A percentile compares a stretch with the other conserved stretches of the same genome.
Conservation (phyloP, 2,888 invertebrate species). For the Cerastoderma edule region DNA sequence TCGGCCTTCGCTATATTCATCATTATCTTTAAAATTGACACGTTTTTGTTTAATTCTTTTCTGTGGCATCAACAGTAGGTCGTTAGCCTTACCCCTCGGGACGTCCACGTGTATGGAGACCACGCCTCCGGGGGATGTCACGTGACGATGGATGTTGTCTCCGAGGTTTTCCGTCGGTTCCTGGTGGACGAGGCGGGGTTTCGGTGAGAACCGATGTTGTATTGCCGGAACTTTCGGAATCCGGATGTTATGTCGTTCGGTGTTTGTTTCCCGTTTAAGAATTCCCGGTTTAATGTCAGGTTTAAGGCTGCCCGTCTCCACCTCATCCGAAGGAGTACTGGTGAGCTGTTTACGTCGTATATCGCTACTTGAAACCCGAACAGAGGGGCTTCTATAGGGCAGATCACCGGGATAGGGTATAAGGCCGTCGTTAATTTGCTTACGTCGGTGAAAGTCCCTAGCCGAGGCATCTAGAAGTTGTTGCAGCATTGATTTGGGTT, state of each 20-base stretch:
- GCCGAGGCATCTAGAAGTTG: constrained; percentile 47
- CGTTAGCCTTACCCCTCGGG: constrained; percentile 34
- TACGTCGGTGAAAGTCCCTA: constrained; percentile 36
- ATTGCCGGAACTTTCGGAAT: constrained; percentile 13
- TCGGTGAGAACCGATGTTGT: constrained; percentile 11
- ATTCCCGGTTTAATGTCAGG: constrained; percentile 46
- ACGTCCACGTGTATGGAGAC: constrained; percentile 39
- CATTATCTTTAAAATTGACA: constrained; percentile 10
- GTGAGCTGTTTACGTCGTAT: background rate
- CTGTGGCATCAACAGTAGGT: constrained; percentile 20
- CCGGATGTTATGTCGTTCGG: constrained; percentile 8
- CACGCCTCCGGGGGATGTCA: constrained; percentile 23
- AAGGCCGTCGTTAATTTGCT: constrained; percentile 42
- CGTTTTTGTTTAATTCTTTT: constrained; percentile 8
- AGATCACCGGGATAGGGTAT: constrained; percentile 11
- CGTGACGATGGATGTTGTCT: background rate
- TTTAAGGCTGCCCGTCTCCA: constrained; percentile 3
- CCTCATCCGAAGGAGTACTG: background rate
- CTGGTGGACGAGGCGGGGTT: constrained; percentile 39
- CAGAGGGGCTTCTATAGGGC: background rate
- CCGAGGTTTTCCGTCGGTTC: constrained; percentile 23
- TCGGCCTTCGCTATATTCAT: constrained; percentile 1
- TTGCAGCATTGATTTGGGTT: constrained; percentile 44
- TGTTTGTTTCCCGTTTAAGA: constrained; percentile 33
- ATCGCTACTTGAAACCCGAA: background rate